A percentile compares a stretch with the other conserved stretches of the same genome.
Evolutionary conservation across 2,888 invertebrate genomes (phyloP).

Genomic region (Hemithea aestivaria): DNA sequence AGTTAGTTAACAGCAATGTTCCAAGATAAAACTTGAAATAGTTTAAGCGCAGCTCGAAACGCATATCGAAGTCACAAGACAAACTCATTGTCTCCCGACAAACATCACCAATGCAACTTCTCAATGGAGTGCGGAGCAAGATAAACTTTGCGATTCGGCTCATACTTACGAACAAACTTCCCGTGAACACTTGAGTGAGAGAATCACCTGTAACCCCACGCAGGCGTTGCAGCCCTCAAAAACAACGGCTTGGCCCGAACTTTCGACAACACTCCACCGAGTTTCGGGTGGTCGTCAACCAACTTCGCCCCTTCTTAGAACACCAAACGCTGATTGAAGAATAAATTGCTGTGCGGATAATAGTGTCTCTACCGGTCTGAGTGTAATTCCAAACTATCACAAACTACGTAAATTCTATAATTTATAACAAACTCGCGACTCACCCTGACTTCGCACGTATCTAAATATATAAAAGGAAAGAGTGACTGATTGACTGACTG

Average conservation of each 20-base stretch:
- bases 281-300: constrained; percentile 35
- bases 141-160: constrained; percentile 57
- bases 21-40: constrained; percentile 12
- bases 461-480: too few species aligned
- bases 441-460: too few species aligned
- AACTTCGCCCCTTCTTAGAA: constrained; percentile 34
- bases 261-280: constrained; percentile 44
- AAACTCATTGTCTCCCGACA: constrained; percentile 58
- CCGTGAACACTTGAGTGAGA: constrained; percentile 43
- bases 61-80: constrained; percentile 58
- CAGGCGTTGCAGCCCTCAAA: constrained; percentile 44
- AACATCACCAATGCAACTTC: constrained; percentile 54
- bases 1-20: too few species aligned
- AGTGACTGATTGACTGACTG: too few species aligned
- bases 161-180: constrained; percentile 55
- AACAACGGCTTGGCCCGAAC: constrained; percentile 50
- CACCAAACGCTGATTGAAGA: constrained; percentile 20
- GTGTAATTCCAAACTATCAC: background rate
- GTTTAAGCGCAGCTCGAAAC: constrained; percentile 36
- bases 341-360: constrained; percentile 8
- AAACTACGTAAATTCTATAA: too few species aligned
- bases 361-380: constrained; percentile 4
- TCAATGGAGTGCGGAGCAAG: constrained; percentile 51
- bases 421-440: too few species aligned
- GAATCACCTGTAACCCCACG: constrained; percentile 56